Evolutionary conservation across 2,888 invertebrate species (phyloP).

Genomic region (Tridacna gigas): DNA sequence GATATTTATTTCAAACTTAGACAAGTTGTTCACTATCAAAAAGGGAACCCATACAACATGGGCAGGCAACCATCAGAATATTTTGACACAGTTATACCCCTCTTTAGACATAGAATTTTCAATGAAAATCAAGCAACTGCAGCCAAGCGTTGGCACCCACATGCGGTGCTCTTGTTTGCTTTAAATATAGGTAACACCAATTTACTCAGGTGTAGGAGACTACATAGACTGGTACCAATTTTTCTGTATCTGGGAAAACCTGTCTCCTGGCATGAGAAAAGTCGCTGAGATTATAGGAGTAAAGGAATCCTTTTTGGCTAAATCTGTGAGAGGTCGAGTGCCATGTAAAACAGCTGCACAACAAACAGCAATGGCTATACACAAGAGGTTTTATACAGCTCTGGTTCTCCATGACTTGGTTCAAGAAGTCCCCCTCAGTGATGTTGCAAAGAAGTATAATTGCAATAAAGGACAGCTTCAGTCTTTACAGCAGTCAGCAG

Average conservation of each 20-base stretch:
- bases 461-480: conserved; percentile 96
- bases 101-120: too few species aligned
- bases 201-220: conserved; percentile 92
- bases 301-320: conserved; percentile 91
- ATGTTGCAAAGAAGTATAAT: conserved; percentile 93
- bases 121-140: too few species aligned
- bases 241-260: conserved; percentile 92
- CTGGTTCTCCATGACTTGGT: conserved; percentile 96
- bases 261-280: conserved; percentile 91
- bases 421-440: conserved; percentile 91
- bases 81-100: too few species aligned
- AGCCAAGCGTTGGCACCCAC: too few species aligned
- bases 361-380: conserved; percentile 74
- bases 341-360: conserved; percentile 74
- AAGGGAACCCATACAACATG: too few species aligned
- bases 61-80: too few species aligned
- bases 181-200: conserved; percentile 90
- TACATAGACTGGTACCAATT: conserved; percentile 89
- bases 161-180: background rate
- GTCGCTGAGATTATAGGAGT: conserved; percentile 96
- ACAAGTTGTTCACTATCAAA: too few species aligned
- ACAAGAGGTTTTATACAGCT: conserved; percentile 88
- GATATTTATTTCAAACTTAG: too few species aligned
- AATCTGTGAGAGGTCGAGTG: conserved; percentile 86
- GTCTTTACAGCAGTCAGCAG: conserved; percentile 96